Conservation (phyloP, 2,888 invertebrate genomes). For the Perizoma flavofasciatum region DNA sequence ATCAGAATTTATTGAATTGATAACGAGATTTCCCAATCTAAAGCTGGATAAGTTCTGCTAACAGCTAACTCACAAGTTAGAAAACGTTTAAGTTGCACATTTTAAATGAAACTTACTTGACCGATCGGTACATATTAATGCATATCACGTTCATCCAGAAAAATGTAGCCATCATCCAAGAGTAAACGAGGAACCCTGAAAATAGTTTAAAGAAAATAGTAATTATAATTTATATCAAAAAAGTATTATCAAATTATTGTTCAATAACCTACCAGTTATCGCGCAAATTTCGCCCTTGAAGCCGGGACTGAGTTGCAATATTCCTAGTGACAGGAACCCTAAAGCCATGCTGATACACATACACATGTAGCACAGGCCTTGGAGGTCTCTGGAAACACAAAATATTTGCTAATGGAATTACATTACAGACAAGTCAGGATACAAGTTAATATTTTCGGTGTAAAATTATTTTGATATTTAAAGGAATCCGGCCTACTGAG, state of each 20-base stretch:
- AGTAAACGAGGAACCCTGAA: conserved; percentile 84
- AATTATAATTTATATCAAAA: background rate
- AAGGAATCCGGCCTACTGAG: no score
- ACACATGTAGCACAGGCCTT: conserved; percentile 87
- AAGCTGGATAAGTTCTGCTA: no score
- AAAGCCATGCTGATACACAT: conserved; percentile 84
- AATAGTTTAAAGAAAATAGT: conserved; percentile 16
- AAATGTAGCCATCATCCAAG: conserved; percentile 87
- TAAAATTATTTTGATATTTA: background rate
- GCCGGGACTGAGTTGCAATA: conserved; percentile 78
- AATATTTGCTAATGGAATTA: background rate
- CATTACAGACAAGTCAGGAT: no score
- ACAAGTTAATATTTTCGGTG: no score
- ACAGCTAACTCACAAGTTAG: background rate
- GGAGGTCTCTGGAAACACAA: conserved; percentile 75
- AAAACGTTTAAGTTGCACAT: background rate
- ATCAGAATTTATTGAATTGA: no score
- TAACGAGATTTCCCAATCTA: no score
- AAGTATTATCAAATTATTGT: background rate
- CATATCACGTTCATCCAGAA: conserved; percentile 89
- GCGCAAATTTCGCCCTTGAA: conserved; percentile 73
- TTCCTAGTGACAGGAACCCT: conserved; percentile 83
- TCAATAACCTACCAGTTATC: conserved; percentile 68
- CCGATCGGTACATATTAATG: conserved; percentile 86
- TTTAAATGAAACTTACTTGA: conserved; percentile 81